Base-by-base conservation (phyloP, 2,888 invertebrate species). In the Cancer borealis region DNA sequence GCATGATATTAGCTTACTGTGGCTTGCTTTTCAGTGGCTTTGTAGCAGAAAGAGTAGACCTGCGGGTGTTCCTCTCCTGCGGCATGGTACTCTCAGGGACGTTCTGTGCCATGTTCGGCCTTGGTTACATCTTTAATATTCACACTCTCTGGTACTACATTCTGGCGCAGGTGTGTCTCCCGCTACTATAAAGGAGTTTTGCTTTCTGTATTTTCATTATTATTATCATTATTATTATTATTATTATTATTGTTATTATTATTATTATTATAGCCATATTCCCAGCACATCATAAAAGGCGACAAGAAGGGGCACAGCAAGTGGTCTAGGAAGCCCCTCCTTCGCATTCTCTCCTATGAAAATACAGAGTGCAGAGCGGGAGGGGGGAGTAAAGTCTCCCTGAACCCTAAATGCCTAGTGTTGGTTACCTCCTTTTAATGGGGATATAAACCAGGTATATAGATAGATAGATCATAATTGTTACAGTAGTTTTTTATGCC, bases 61-160 rank as follows among this genome's bases (percentile, higher is more conserved):
- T 99, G 87, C 97, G 99, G 3, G 98, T 98, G 96, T 99, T 99
- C 97, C 97, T 99, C n/a, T 97, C 98, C 0, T 96, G 98, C 49
- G 99, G 99, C 91, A 99, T 99, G 99, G 97, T 99, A 73, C 96
- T 98, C 2, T 98, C 99, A 0, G 99, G 99, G 0, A 96, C 98
- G 5, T 98, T 98, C 96, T 98, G 98, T 95, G 98, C 98, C 96
- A 97, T 98, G 84, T 98, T 99, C 97, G 99, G 99, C 17, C 97
- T 99, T 14, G 99, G 98, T 0, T 98, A 97, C 96, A 97, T 98
- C 0, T 98, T 98, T 96, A 97, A 98, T 93, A 98, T 99, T 93
- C 99, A 99, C 96, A 97, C 97, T 96, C 97, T 99, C 88, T 97
- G 97, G 96, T 99, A 98, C 96, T 99, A 98, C 96, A 96, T 99